Percentiles rank a stretch among this genome's conserved stretches.
phyloP scores from a whole-genome alignment of 2,113 vertebrate genomes.

The Neolamprologus sp. region DNA sequence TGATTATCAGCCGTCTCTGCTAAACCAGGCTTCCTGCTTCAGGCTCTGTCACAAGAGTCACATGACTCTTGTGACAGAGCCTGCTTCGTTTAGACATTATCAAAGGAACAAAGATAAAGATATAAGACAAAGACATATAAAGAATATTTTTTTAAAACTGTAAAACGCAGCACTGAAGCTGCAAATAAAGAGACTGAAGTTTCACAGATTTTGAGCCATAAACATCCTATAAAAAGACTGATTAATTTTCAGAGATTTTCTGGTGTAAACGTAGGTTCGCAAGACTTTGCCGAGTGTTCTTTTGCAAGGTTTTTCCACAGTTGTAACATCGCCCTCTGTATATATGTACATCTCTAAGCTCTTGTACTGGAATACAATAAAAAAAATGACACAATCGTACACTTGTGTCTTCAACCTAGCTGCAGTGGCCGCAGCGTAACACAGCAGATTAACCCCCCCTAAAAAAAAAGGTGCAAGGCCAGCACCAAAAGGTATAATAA shows the following conservation, averaged over 20 bases:
- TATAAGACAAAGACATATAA: not conserved
- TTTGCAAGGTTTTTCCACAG: not conserved
- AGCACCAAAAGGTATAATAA: not conserved
- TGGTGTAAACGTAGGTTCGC: not conserved
- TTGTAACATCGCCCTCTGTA: not conserved
- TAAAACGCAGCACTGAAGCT: not conserved
- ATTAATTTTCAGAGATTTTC: not conserved
- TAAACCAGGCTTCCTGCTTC: not conserved
- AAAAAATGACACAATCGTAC: not conserved
- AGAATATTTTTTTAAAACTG: not conserved
- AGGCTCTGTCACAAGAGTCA: not conserved
- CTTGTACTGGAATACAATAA: not conserved
- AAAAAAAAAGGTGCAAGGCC: not conserved
- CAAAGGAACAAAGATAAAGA: not conserved
- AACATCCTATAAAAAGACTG: not conserved
- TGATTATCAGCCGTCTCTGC: not conserved
- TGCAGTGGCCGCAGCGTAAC: not conserved
- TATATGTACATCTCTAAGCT: not conserved
- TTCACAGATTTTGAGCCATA: fast-evolving
- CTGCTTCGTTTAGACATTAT: not conserved
- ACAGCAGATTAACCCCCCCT: not conserved
- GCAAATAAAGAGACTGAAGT: fast-evolving
- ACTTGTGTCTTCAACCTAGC: not conserved
- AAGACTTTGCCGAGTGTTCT: not conserved
- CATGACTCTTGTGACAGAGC: not conserved